These are phyloP conservation scores for Drosophila paramelanica DNA, from an alignment of 2,888 invertebrate species.

Conservation along the genomic window DNA sequence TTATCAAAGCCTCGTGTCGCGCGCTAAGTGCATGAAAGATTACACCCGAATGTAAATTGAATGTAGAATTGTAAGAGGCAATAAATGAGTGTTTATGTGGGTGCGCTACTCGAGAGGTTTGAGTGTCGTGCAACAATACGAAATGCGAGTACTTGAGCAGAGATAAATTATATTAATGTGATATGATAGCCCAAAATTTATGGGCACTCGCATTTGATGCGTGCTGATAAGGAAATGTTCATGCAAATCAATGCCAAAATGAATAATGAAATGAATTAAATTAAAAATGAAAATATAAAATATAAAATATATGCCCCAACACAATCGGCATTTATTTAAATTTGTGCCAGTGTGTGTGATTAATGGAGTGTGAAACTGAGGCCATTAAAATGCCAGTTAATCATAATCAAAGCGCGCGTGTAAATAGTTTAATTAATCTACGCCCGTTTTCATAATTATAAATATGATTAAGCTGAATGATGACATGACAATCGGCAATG, in stretches of 20 bases:
- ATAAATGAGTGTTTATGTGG: constrained; percentile 43
- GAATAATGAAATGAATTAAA: constrained; percentile 57
- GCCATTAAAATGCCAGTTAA: constrained; percentile 57
- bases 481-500: constrained; percentile 20
- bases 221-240: constrained; percentile 43
- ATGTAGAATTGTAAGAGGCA: constrained; percentile 46
- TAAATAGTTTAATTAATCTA: constrained; percentile 61
- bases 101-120: background rate
- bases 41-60: constrained; percentile 63
- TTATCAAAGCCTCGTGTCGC: constrained; percentile 33
- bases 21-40: constrained; percentile 55
- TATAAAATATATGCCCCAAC: constrained; percentile 7
- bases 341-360: constrained; percentile 22
- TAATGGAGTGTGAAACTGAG: constrained; percentile 47
- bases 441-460: constrained; percentile 19
- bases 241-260: constrained; percentile 41
- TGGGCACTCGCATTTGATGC: constrained; percentile 52
- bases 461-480: constrained; percentile 40
- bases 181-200: constrained; percentile 71
- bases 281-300: constrained; percentile 35
- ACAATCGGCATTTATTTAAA: background rate
- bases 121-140: background rate
- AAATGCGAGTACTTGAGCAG: constrained; percentile 32
- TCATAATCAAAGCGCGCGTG: constrained; percentile 51
- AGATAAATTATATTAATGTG: constrained; percentile 76